phyloP scores from a whole-genome alignment of 1,140 invertebrate genomes.

The Ylistrum balloti region DNA sequence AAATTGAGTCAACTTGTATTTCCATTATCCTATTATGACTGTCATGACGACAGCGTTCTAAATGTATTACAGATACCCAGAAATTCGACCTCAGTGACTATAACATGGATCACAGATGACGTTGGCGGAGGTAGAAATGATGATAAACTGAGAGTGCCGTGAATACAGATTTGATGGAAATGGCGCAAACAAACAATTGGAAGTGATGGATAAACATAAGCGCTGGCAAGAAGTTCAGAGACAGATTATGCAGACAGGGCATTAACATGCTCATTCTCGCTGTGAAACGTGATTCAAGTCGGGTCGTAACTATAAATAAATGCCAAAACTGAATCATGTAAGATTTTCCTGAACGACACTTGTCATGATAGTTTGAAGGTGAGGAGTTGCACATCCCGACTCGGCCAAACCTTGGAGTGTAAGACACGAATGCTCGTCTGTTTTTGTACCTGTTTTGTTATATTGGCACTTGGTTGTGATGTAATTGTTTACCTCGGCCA shows the following conservation, averaged over 20 bases:
- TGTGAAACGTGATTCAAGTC: constrained; percentile 18
- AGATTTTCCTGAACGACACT: constrained; percentile 18
- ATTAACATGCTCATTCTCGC: constrained; percentile 32
- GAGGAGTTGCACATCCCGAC: constrained; percentile 30
- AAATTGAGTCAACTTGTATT: too few species aligned
- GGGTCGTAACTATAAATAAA: constrained; percentile 35
- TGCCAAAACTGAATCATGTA: constrained; percentile 17
- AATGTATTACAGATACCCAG: too few species aligned
- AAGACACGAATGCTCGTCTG: background rate
- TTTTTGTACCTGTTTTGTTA: constrained; percentile 35
- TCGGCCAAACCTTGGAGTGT: background rate
- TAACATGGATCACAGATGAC: background rate
- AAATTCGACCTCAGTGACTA: background rate
- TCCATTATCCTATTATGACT: too few species aligned
- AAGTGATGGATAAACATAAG: background rate
- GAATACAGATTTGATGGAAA: background rate
- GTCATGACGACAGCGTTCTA: too few species aligned
- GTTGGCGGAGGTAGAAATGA: background rate
- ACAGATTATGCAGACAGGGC: background rate
- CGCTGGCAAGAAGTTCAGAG: background rate
- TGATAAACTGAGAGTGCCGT: background rate
- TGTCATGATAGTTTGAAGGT: constrained; percentile 17
- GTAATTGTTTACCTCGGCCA: constrained; percentile 21
- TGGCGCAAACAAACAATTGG: constrained; percentile 23
- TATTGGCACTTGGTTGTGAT: constrained; percentile 32